Evolutionary conservation across 2,888 invertebrate species (phyloP).

Genomic region (Dolomedes plantarius): DNA sequence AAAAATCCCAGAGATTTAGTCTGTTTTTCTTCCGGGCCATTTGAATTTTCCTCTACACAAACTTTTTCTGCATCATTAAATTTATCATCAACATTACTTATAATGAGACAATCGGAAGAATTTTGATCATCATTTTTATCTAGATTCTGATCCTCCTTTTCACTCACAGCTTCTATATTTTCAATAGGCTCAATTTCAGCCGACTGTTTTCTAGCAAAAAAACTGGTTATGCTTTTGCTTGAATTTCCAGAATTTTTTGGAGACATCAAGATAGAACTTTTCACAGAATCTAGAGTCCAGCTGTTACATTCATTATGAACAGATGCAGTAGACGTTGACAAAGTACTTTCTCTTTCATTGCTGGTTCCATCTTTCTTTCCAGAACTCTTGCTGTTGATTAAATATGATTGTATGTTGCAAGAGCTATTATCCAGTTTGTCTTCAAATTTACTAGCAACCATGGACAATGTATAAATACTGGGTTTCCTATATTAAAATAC

Average conservation of each 20-base stretch:
- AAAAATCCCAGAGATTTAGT: slow-evolving; percentile 49
- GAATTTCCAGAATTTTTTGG: not conserved
- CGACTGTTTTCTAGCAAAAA: not conserved
- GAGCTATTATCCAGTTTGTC: slow-evolving; percentile 37
- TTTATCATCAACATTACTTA: not conserved
- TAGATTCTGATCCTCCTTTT: not conserved
- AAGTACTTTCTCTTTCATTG: not conserved
- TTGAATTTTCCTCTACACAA: not conserved
- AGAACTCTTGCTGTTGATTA: not conserved
- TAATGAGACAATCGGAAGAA: not conserved
- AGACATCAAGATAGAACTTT: not conserved
- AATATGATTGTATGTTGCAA: slow-evolving; percentile 56
- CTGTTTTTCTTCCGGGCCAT: not conserved
- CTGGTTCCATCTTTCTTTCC: not conserved
- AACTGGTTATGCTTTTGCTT: not conserved
- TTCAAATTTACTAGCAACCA: slow-evolving; percentile 69
- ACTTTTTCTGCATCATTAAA: not conserved
- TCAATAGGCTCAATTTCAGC: not conserved
- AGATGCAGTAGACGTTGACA: not conserved
- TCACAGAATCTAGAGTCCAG: too few relatives aligned
- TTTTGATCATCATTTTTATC: not conserved
- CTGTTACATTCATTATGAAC: not conserved
- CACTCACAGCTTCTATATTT: not conserved
- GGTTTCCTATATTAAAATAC: slow-evolving; percentile 41
- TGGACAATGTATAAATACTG: slow-evolving; percentile 51